phyloP scores from a whole-genome alignment of 2,113 vertebrate species.

The Burhinus oedicnemus region DNA sequence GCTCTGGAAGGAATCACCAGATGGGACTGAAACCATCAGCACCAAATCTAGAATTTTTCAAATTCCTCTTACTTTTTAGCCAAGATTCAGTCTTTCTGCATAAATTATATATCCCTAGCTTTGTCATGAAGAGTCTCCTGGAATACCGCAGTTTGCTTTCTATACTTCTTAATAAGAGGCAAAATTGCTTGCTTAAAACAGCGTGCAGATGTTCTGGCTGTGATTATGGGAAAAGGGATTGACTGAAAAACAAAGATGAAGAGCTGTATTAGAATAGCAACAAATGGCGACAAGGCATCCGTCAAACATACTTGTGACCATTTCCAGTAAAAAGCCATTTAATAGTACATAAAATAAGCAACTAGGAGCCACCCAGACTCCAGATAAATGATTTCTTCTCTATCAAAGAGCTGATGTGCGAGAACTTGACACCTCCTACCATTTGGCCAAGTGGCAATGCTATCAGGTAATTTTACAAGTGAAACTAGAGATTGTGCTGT shows the following conservation, averaged over 20 bases:
- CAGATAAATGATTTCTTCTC: not conserved
- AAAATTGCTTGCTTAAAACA: slow-evolving; percentile 25
- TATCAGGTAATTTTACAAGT: not conserved
- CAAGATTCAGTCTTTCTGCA: not conserved
- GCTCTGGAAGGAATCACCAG: not conserved
- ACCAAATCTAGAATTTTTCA: not conserved
- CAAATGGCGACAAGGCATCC: not conserved
- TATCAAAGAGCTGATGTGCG: not conserved
- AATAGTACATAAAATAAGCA: not conserved
- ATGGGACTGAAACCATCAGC: not conserved
- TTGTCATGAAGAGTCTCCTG: not conserved
- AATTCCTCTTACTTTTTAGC: not conserved
- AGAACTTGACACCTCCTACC: not conserved
- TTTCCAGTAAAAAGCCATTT: not conserved
- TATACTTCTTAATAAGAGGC: not conserved
- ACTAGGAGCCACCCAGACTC: not conserved
- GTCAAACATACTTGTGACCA: not conserved
- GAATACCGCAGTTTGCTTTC: not conserved
- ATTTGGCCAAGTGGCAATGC: not conserved
- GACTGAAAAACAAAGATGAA: not conserved
- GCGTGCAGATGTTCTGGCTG: not conserved
- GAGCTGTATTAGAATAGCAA: not conserved
- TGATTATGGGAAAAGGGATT: not conserved
- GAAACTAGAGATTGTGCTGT: not conserved
- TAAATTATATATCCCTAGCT: not conserved